Evolutionary conservation across 2,797 vertebrate species (phyloP).

Genomic region (Morelia viridis): DNA sequence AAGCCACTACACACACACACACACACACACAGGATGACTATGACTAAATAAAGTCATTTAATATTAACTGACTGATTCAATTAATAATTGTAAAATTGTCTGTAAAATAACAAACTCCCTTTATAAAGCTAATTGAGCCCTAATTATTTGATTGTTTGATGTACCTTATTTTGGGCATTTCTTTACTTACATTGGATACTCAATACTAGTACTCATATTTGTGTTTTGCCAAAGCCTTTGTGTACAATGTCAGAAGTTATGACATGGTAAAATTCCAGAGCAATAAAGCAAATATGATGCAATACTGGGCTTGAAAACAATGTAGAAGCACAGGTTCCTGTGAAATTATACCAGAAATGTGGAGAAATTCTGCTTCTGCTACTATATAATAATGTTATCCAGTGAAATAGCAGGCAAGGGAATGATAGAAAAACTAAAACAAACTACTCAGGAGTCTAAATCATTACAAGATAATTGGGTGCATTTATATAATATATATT

Average conservation of each 20-base stretch:
- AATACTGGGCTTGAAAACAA: neutral
- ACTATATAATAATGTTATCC: neutral
- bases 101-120: neutral
- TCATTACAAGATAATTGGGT: neutral
- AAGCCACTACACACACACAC: neutral
- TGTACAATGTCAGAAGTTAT: neutral
- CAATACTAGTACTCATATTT: neutral
- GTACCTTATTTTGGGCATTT: neutral
- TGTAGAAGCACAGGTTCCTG: rapidly evolving
- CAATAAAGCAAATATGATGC: neutral
- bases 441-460: constrained; percentile 11
- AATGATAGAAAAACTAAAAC: neutral
- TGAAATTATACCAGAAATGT: neutral
- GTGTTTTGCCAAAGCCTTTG: neutral
- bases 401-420: neutral
- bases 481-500: neutral
- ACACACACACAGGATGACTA: neutral
- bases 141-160: neutral
- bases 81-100: neutral
- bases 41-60: neutral
- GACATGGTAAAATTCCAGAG: neutral
- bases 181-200: neutral
- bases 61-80: neutral
- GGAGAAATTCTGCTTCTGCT: neutral
- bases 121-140: neutral